phyloP scores from a whole-genome alignment of 2,888 invertebrate species.

The Apoda limacodes region DNA sequence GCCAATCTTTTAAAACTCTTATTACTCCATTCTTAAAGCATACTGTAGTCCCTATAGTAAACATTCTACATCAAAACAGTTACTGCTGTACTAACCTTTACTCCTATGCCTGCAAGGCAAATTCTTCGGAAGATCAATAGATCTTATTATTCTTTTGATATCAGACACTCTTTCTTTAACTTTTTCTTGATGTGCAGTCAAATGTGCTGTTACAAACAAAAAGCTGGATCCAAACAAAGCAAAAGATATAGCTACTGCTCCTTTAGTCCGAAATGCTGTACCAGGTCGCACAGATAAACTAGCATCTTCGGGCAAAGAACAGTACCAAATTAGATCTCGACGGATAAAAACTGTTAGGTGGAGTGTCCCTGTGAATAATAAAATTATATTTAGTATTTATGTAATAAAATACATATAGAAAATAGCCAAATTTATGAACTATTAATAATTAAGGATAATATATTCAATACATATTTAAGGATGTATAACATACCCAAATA shows the following conservation, averaged over 20 bases:
- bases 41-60: too few relatives aligned
- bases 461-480: too few relatives aligned
- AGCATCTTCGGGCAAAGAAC: constrained; percentile 91
- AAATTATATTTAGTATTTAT: too few relatives aligned
- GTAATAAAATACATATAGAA: too few relatives aligned
- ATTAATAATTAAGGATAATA: too few relatives aligned
- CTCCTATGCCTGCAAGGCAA: constrained; percentile 81
- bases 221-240: constrained; percentile 95
- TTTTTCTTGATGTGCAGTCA: constrained; percentile 92
- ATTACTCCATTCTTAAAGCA: too few relatives aligned
- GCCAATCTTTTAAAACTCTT: too few relatives aligned
- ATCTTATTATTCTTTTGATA: constrained; percentile 84
- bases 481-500: constrained; percentile 79
- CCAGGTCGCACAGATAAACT: constrained; percentile 90
- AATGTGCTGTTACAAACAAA: constrained; percentile 94
- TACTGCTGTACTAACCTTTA: constrained; percentile 62
- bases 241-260: constrained; percentile 93
- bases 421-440: too few relatives aligned
- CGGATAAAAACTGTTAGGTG: constrained; percentile 90
- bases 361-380: constrained; percentile 74
- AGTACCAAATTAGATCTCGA: constrained; percentile 95
- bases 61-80: constrained; percentile 1
- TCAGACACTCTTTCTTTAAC: constrained; percentile 88
- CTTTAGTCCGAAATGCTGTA: constrained; percentile 92
- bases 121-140: constrained; percentile 85